Percentiles rank a stretch among this genome's conserved stretches.
phyloP scores from a whole-genome alignment of 2,888 invertebrate species.

The Villa cingulata region DNA sequence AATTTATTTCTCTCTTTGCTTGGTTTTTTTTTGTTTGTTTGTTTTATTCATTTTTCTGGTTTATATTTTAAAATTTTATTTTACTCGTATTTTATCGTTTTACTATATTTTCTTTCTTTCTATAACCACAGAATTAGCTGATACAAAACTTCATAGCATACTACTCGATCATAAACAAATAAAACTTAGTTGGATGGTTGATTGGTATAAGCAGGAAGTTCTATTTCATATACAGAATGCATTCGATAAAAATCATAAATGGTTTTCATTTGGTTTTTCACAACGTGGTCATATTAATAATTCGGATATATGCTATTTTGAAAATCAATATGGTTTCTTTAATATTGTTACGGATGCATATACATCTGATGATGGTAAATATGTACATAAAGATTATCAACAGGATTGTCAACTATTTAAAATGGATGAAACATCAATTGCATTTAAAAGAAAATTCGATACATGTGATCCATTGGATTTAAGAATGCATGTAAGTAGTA shows the following conservation, averaged over 20 bases:
- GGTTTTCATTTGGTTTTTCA: constrained; percentile 82
- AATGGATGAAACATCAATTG: constrained; percentile 50
- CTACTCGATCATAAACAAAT: constrained; percentile 32
- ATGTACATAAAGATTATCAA: constrained; percentile 48
- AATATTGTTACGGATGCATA: constrained; percentile 53
- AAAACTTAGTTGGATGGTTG: constrained; percentile 36
- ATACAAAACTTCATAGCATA: constrained; percentile 33
- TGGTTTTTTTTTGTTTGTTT: too few relatives aligned
- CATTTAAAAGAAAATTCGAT: constrained; percentile 66
- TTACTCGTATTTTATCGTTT: background rate
- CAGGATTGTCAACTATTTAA: constrained; percentile 55
- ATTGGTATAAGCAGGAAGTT: constrained; percentile 37
- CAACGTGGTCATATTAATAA: constrained; percentile 57
- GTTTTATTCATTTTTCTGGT: too few relatives aligned
- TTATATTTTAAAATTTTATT: too few relatives aligned
- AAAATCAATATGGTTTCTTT: constrained; percentile 42
- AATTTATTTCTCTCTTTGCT: too few relatives aligned
- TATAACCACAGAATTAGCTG: constrained; percentile 33
- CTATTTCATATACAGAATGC: constrained; percentile 36
- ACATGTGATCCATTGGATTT: constrained; percentile 63
- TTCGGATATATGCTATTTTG: constrained; percentile 71
- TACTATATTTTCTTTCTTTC: constrained; percentile 2
- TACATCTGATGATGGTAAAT: constrained; percentile 49
- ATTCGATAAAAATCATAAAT: constrained; percentile 39
- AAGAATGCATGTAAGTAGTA: constrained; percentile 31